Conservation (phyloP, 2,888 invertebrate species). For the Periphyllus acericola region DNA sequence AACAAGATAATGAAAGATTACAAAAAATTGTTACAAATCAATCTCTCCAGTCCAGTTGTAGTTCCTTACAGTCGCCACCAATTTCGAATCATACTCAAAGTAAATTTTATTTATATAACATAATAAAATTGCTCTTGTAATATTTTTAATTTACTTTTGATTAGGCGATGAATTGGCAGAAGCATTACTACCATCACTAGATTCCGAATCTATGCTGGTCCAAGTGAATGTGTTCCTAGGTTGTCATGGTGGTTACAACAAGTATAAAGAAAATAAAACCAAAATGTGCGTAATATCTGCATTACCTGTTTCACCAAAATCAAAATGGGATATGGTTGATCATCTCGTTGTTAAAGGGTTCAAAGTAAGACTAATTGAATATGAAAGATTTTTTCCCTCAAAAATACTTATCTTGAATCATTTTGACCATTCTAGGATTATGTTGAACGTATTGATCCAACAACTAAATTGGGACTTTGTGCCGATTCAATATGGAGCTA, state of each 20-base stretch:
- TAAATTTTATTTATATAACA: background rate
- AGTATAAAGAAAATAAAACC: constrained; percentile 76
- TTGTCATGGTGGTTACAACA: constrained; percentile 79
- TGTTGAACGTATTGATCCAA: constrained; percentile 90
- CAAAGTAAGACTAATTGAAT: constrained; percentile 69
- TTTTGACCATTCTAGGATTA: constrained; percentile 74
- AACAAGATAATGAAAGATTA: constrained; percentile 95
- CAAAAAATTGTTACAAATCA: constrained; percentile 81
- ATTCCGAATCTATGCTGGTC: constrained; percentile 86
- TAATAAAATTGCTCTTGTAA: too few species aligned
- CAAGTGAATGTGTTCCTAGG: constrained; percentile 89
- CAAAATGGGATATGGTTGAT: constrained; percentile 94
- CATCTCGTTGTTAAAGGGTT: constrained; percentile 90
- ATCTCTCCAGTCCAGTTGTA: constrained; percentile 71
- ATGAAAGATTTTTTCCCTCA: background rate
- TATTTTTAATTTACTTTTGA: background rate
- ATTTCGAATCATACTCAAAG: constrained; percentile 58
- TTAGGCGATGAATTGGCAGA: constrained; percentile 37
- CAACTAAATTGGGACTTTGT: constrained; percentile 79
- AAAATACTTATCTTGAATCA: constrained; percentile 11
- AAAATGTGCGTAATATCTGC: constrained; percentile 84
- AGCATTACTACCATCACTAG: constrained; percentile 65
- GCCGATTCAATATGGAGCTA: constrained; percentile 93
- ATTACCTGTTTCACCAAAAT: constrained; percentile 90
- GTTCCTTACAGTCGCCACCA: constrained; percentile 67